Conservation (phyloP, 2,113 vertebrate species). For the Forbesichthys agassizii region DNA sequence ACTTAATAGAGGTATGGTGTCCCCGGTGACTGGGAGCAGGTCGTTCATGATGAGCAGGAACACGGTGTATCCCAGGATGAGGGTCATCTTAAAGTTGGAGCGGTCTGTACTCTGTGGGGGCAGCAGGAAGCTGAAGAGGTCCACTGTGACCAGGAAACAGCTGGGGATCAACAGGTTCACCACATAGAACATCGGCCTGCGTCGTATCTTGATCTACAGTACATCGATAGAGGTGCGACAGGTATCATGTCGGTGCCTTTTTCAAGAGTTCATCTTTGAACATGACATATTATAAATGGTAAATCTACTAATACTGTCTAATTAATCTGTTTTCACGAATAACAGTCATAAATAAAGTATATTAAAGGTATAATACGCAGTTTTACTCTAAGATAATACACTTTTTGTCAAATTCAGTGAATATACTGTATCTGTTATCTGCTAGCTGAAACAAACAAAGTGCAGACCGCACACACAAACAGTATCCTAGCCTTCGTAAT, state of each 20-base stretch:
- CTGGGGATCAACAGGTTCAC: constrained; percentile 80
- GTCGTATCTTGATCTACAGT: constrained; percentile 60
- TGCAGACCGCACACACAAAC: too few species aligned
- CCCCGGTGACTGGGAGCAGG: constrained; percentile 73
- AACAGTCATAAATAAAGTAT: too few species aligned
- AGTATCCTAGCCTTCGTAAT: too few species aligned
- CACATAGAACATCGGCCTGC: constrained; percentile 71
- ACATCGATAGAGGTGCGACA: not conserved
- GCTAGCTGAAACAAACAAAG: too few species aligned
- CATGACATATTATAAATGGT: too few species aligned
- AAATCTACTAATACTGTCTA: too few species aligned
- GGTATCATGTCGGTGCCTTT: not conserved
- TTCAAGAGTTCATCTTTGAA: not conserved
- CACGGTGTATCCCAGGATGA: constrained; percentile 81
- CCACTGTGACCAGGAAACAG: constrained; percentile 74
- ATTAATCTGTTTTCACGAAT: too few species aligned
- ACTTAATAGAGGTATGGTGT: constrained; percentile 73
- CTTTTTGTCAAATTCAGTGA: too few species aligned
- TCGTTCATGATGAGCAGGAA: constrained; percentile 82
- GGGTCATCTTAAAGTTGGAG: constrained; percentile 79
- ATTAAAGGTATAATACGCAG: too few species aligned
- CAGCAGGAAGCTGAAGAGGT: constrained; percentile 80
- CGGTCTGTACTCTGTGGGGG: constrained; percentile 70
- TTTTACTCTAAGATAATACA: too few species aligned
- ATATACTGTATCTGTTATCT: too few species aligned